Conservation (phyloP, 2,113 vertebrate genomes). For the Erythrolamprus reginae region DNA sequence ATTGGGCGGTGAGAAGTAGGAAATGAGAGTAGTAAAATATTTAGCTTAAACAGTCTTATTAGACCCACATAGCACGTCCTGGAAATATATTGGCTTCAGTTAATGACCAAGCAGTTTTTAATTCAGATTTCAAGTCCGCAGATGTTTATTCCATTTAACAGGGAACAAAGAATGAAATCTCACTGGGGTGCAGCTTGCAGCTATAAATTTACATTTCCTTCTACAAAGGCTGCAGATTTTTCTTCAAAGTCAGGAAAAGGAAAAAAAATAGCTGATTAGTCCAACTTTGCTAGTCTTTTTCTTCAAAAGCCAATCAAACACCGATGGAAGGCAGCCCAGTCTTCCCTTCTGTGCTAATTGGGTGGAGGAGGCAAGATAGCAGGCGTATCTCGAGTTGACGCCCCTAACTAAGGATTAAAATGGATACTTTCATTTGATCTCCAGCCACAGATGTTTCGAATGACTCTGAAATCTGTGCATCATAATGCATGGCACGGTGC, state of each 20-base stretch:
- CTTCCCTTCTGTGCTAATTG: neutral
- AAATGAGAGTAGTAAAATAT: too few relatives aligned
- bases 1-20: too few relatives aligned
- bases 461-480: neutral
- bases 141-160: neutral
- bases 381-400: neutral
- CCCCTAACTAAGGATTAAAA: neutral
- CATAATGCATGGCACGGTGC: neutral
- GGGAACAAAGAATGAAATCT: too few relatives aligned
- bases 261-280: neutral
- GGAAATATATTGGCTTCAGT: neutral
- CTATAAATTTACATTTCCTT: neutral
- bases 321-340: neutral
- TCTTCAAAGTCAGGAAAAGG: neutral
- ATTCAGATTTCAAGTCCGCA: neutral
- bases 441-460: neutral
- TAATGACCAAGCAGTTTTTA: neutral
- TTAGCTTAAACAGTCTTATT: neutral
- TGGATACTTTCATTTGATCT: neutral
- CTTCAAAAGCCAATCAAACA: neutral
- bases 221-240: neutral
- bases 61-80: neutral
- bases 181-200: neutral
- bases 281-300: neutral
- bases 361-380: neutral